Base-by-base conservation (phyloP, 1,140 invertebrate genomes). In the Bathynomus jamesi region DNA sequence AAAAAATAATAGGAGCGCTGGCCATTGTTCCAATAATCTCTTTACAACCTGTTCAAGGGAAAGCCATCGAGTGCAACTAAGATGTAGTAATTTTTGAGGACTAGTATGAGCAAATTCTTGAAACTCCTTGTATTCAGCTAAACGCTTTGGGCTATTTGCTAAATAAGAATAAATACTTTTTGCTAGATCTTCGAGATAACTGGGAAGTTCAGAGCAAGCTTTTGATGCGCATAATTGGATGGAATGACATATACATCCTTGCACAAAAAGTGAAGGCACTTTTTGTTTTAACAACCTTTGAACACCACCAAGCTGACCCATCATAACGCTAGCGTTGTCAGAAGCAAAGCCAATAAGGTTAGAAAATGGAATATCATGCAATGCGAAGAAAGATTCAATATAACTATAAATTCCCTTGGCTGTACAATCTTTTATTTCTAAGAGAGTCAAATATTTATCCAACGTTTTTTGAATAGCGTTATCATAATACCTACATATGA, bases 271-370 rank as follows among this genome's bases (percentile, higher is more conserved):
- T n/a, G 71, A 3, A 28, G 30, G 70, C 65, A 28, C 27, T 61
- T 32, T 31, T 65, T 68, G 28, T 65, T 69, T 63, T 8, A 75
- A 61, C 31, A 72, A n/a, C 53, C 66, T 53, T 53, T 30, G 46
- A 2, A 72, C 69, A 60, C 65, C 71, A 4, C 31, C 24, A 25
- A 53, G 68, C 65, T 62, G 29, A 53, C 66, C 73, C 65, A 63
- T 72, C 69, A 72, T 75, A 4, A 73, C 66, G 64, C 17, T 70
- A 11, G 69, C 64, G 61, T 74, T 74, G n/a, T n/a, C n/a, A n/a
- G n/a, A n/a, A n/a, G n/a, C n/a, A 72, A 60, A 63, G n/a, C n/a
- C n/a, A n/a, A n/a, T n/a, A n/a, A n/a, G n/a, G n/a, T n/a, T n/a
- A n/a, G n/a, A n/a, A n/a, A 75, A 1, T 31, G 74, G 62, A 69